Evolutionary conservation across 2,888 invertebrate genomes (phyloP).

Genomic region (Caprella mutica): DNA sequence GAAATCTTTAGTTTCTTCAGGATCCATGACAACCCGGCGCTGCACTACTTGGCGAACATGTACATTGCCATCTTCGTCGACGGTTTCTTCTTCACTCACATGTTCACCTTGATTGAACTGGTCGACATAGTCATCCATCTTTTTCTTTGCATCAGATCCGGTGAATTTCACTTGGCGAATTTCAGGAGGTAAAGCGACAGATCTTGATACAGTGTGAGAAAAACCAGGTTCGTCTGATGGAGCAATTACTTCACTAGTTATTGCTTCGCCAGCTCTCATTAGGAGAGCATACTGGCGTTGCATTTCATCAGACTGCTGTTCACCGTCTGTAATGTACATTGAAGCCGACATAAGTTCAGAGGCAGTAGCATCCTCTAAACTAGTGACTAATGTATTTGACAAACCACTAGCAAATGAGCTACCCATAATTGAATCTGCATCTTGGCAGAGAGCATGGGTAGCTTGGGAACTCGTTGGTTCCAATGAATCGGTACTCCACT

Average conservation of each 20-base stretch:
- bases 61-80: constrained; percentile 48
- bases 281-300: constrained; percentile 12
- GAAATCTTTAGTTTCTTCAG: constrained; percentile 17
- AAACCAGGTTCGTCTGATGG: constrained; percentile 39
- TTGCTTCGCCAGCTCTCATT: constrained; percentile 16
- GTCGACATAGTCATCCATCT: constrained; percentile 45
- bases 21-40: constrained; percentile 41
- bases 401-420: constrained; percentile 72
- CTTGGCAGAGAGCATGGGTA: constrained; percentile 70
- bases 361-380: constrained; percentile 47
- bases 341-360: constrained; percentile 33
- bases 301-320: constrained; percentile 20
- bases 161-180: constrained; percentile 46
- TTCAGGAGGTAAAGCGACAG: constrained; percentile 46
- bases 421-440: constrained; percentile 73
- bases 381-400: constrained; percentile 72
- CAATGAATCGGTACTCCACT: constrained; percentile 59
- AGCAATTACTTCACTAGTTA: constrained; percentile 38
- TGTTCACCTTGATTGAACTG: constrained; percentile 47
- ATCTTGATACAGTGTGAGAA: constrained; percentile 45
- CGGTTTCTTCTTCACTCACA: constrained; percentile 45
- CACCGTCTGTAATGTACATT: constrained; percentile 32
- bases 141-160: constrained; percentile 46
- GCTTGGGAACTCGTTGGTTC: constrained; percentile 64
- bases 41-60: constrained; percentile 46